Conservation (phyloP, 2,113 vertebrate genomes). For the Xiphias gladius region DNA sequence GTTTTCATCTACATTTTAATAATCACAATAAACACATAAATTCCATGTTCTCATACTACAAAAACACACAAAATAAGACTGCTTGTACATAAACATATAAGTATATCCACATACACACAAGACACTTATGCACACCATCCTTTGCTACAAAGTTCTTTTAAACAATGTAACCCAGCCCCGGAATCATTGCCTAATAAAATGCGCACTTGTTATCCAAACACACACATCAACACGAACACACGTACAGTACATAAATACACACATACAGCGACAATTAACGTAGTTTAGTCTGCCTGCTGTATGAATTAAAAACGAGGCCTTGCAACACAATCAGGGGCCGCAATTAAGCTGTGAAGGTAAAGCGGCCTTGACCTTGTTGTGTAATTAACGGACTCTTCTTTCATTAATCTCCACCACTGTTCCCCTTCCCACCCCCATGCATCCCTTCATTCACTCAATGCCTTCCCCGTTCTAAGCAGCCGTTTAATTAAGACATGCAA, state of each 20-base stretch:
- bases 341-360: constrained; percentile 82
- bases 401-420: constrained; percentile 68
- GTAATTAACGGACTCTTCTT: constrained; percentile 81
- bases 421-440: background rate
- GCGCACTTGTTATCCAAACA: background rate
- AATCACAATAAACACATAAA: background rate
- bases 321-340: constrained; percentile 70
- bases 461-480: constrained; percentile 56
- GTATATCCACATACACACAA: background rate
- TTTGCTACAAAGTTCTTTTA: background rate
- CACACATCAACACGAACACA: background rate
- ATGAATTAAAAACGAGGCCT: constrained; percentile 71
- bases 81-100: background rate
- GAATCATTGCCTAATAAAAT: background rate
- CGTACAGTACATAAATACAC: background rate
- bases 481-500: constrained; percentile 80
- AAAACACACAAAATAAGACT: background rate
- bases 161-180: background rate
- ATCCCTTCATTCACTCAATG: constrained; percentile 27
- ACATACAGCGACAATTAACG: constrained; percentile 56
- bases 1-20: background rate
- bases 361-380: constrained; percentile 80
- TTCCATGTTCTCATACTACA: background rate
- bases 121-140: no score
- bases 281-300: constrained; percentile 57